Evolutionary conservation across 53 echinoderm and acorn worm species (phyloP).

Genomic region (Apostichopus leukothele): DNA sequence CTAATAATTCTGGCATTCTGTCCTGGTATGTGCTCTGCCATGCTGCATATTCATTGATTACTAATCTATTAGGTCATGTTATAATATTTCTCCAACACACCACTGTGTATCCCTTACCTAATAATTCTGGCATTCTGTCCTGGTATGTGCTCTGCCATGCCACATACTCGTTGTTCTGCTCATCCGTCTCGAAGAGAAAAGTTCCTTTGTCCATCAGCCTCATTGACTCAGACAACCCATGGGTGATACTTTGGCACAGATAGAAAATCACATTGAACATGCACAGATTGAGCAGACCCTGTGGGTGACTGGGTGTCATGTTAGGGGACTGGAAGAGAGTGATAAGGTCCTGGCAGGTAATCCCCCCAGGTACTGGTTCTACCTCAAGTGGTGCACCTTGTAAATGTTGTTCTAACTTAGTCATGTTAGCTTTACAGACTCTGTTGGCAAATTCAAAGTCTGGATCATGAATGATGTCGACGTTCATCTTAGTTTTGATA

Average conservation of each 20-base stretch:
- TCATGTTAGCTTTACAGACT: slow-evolving; percentile 30
- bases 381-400: slow-evolving; percentile 26
- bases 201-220: slow-evolving; percentile 10
- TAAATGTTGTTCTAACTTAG: slow-evolving; percentile 15
- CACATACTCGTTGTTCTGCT: slow-evolving; percentile 24
- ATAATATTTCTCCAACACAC: too few relatives aligned
- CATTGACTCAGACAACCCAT: slow-evolving; percentile 25
- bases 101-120: not conserved
- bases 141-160: slow-evolving; percentile 32
- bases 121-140: slow-evolving; percentile 25
- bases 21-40: too few relatives aligned
- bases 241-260: slow-evolving; percentile 9
- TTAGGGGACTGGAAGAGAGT: slow-evolving; percentile 6
- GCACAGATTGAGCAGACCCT: slow-evolving; percentile 41
- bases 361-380: not conserved
- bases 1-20: too few relatives aligned
- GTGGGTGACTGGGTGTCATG: slow-evolving; percentile 25
- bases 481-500: not conserved
- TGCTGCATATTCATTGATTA: too few relatives aligned
- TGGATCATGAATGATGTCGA: slow-evolving; percentile 34
- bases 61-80: too few relatives aligned
- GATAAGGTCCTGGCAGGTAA: slow-evolving; percentile 4
- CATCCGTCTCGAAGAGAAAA: slow-evolving; percentile 37
- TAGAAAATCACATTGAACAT: slow-evolving; percentile 47
- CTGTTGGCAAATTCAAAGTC: slow-evolving; percentile 37